A percentile compares a stretch with the other conserved stretches of the same genome.
Conservation (phyloP, 2,797 vertebrate species). For the Erpetoichthys calabaricus region DNA sequence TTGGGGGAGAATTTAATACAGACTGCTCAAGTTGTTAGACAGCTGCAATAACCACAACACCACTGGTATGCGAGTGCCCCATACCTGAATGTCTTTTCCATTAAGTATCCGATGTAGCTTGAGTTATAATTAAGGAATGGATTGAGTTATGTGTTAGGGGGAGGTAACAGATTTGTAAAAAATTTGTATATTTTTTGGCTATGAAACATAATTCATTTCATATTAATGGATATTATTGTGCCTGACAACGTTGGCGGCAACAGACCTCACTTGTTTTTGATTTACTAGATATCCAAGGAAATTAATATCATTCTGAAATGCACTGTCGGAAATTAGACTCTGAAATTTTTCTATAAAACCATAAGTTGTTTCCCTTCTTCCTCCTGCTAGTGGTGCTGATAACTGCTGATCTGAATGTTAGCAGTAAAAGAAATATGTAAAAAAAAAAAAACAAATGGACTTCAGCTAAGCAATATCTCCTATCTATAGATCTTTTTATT, state of each 20-base stretch:
- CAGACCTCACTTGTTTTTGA: conserved; percentile 56
- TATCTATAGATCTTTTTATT: no score
- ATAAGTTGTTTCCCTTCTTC: conserved; percentile 40
- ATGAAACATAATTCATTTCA: conserved; percentile 27
- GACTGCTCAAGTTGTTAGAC: no score
- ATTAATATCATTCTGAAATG: conserved; percentile 61
- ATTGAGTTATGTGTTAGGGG: no score
- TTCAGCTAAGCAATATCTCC: no score
- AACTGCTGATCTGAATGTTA: conserved; percentile 52
- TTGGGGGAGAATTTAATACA: no score
- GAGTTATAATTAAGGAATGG: no score
- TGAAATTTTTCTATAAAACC: conserved; percentile 56
- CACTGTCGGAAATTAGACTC: conserved; percentile 58
- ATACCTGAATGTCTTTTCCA: no score
- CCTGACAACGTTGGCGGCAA: conserved; percentile 43
- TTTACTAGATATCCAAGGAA: conserved; percentile 60
- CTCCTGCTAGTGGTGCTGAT: conserved; percentile 47
- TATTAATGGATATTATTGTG: conserved; percentile 41
- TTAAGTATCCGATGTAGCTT: no score
- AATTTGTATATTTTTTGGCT: conserved; percentile 11
- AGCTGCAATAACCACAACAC: no score
- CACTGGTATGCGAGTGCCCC: no score
- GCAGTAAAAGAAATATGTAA: conserved; percentile 48
- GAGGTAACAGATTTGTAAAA: no score
- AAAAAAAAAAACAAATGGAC: no score